Evolutionary conservation across 2,888 invertebrate species (phyloP).

Genomic region (Lycophotia porphyrea): DNA sequence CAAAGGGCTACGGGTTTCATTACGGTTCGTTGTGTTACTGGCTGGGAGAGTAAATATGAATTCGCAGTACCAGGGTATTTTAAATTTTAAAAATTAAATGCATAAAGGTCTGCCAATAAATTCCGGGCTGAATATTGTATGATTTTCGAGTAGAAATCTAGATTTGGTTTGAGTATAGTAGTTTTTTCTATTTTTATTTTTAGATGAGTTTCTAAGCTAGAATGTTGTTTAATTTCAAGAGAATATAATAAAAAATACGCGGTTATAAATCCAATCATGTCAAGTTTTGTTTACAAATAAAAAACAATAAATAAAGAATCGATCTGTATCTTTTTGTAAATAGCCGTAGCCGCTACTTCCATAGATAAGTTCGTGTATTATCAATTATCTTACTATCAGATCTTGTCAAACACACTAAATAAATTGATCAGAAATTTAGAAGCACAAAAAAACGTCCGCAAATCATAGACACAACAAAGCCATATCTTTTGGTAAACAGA

Average conservation of each 20-base stretch:
- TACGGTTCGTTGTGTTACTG: slow-evolving; percentile 42
- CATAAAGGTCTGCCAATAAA: slow-evolving; percentile 24
- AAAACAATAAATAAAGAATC: not conserved
- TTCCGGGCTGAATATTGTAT: slow-evolving; percentile 10
- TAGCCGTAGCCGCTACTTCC: not conserved
- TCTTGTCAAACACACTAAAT: slow-evolving; percentile 3
- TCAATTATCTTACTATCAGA: slow-evolving; percentile 17
- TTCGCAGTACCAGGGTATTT: slow-evolving; percentile 25
- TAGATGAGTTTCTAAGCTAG: not conserved
- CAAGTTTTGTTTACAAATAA: not conserved
- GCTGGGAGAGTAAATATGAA: slow-evolving; percentile 30
- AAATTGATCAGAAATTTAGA: slow-evolving; percentile 9
- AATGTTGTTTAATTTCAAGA: not conserved
- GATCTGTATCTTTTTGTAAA: not conserved
- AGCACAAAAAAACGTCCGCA: slow-evolving; percentile 7
- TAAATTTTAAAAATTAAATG: slow-evolving; percentile 35
- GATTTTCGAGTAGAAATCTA: not conserved
- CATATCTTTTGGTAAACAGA: slow-evolving; percentile 24
- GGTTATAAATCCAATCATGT: not conserved
- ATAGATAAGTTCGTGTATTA: slow-evolving; percentile 11
- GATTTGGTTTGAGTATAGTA: not conserved
- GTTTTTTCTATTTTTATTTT: not conserved
- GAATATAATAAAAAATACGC: not conserved
- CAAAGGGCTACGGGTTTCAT: slow-evolving; percentile 57
- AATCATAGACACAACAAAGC: slow-evolving; percentile 21